Evolutionary conservation across 2,888 invertebrate species (phyloP).

Genomic region (Emmelina monodactyla): DNA sequence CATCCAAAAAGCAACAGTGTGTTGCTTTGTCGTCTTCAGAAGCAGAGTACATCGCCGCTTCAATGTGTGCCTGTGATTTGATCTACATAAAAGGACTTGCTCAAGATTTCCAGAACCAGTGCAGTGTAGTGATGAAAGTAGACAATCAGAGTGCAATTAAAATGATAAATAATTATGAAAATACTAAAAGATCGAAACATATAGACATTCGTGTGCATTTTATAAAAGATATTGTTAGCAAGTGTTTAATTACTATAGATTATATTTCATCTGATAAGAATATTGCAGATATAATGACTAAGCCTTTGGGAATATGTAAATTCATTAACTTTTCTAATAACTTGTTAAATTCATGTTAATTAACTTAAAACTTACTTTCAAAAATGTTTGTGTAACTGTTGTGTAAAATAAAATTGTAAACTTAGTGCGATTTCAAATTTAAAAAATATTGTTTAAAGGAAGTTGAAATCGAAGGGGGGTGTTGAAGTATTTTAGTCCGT

Average conservation of each 20-base stretch:
- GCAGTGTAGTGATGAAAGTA: neutral
- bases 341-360: neutral
- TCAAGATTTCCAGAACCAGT: neutral
- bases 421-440: too few species aligned
- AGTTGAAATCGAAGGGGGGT: too few species aligned
- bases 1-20: neutral
- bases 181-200: constrained; percentile 6
- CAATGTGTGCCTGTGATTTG: neutral
- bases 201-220: constrained; percentile 6
- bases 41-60: neutral
- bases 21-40: neutral
- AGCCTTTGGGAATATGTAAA: neutral
- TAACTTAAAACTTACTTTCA: neutral
- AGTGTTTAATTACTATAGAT: constrained; percentile 2
- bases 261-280: constrained; percentile 4
- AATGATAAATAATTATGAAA: constrained; percentile 6
- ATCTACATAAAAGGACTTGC: neutral
- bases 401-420: too few species aligned
- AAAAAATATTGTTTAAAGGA: too few species aligned
- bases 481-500: too few species aligned
- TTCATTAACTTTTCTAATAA: too few species aligned
- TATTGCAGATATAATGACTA: neutral
- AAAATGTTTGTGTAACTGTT: neutral
- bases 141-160: constrained; percentile 6
- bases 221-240: constrained; percentile 5